Evolutionary conservation across 2,797 vertebrate species (phyloP), one percentile per base, ranked within the genome.

Genomic region (Eulemur rubriventer): DNA sequence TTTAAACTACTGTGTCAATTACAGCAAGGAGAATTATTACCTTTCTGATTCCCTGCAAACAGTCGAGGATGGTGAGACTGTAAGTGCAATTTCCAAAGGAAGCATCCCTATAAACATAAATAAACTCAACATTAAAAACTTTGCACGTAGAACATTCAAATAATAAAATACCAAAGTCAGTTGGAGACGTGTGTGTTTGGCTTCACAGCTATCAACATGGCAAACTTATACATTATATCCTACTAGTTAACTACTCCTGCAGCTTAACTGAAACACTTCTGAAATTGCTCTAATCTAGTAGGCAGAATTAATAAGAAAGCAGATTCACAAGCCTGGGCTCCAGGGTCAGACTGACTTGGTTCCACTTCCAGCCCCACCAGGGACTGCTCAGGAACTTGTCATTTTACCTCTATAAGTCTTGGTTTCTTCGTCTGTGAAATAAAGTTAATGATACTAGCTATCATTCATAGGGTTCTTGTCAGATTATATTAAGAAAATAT

Each of bases 1-100:
- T 61, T 63, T 61, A 70, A 91, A 86, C 16, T 10, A 67, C 33
- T 9, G 10, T 18, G 10, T 81, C 82, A 87, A 84, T 46, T 20
- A 80, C 81, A 87, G 73, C 87, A 92, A 92, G 75, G 13, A 94
- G 11, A 96, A 84, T 10, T 52, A 95, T 99, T 99, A 99, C 99
- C 99, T 99, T 99, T 97, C 99, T 99, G 98, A 99, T 98, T 96
- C 99, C 99, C 98, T 99, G 99, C 97, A 99, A 99, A 98, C 99
- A 99, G 98, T 99, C 99, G 41, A 99, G 99, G 98, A 99, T 99
- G 0, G 99, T 99, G 86, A 99, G 99, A 98, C 99, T 99, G 98
- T 99, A 99, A 50, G 99, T 99, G 98, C 99, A 99, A 96, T 98
- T 99, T 97, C 99, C 99, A 98, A 99, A 99, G 7, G 99, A 99